Percentiles rank a stretch among this genome's conserved stretches.
Conservation (phyloP, 2,888 invertebrate species). For the Cataglyphis altisquamis region DNA sequence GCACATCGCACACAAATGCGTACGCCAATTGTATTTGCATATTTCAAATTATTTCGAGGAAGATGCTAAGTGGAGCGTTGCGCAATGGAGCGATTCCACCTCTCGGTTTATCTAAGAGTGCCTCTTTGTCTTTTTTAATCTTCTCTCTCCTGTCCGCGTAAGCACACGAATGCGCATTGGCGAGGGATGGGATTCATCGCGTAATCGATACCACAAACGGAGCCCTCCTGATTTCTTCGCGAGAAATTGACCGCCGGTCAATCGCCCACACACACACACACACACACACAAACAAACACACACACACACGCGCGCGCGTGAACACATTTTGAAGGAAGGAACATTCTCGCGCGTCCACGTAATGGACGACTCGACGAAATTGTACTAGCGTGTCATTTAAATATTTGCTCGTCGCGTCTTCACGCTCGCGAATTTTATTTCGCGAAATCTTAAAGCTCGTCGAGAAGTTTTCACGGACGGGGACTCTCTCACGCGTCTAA, state of each 20-base stretch:
- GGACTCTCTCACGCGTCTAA: slow-evolving; percentile 24
- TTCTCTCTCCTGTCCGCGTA: slow-evolving; percentile 33
- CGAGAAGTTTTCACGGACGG: neutral
- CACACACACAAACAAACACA: neutral
- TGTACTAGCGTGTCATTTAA: slow-evolving; percentile 42
- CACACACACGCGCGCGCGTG: neutral
- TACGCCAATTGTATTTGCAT: slow-evolving; percentile 77
- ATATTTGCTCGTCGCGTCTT: slow-evolving; percentile 40
- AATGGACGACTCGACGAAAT: slow-evolving; percentile 22
- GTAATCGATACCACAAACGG: slow-evolving; percentile 66
- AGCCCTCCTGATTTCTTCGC: slow-evolving; percentile 1
- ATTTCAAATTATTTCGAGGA: slow-evolving; percentile 81
- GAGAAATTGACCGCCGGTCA: slow-evolving; percentile 56
- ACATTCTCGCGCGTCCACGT: slow-evolving; percentile 38
- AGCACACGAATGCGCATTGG: slow-evolving; percentile 60
- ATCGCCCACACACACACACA: neutral
- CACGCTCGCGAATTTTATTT: slow-evolving; percentile 41
- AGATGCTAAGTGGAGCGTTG: slow-evolving; percentile 74
- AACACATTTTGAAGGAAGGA: slow-evolving; percentile 8
- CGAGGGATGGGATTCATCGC: slow-evolving; percentile 45
- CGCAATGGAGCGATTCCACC: slow-evolving; percentile 69
- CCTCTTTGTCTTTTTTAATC: slow-evolving; percentile 38
- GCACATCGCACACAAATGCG: slow-evolving; percentile 63
- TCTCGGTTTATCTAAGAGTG: slow-evolving; percentile 57
- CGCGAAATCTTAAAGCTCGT: slow-evolving; percentile 4